Evolutionary conservation across 2,797 vertebrate species (phyloP).

Genomic region (Thalassophryne amazonica): DNA sequence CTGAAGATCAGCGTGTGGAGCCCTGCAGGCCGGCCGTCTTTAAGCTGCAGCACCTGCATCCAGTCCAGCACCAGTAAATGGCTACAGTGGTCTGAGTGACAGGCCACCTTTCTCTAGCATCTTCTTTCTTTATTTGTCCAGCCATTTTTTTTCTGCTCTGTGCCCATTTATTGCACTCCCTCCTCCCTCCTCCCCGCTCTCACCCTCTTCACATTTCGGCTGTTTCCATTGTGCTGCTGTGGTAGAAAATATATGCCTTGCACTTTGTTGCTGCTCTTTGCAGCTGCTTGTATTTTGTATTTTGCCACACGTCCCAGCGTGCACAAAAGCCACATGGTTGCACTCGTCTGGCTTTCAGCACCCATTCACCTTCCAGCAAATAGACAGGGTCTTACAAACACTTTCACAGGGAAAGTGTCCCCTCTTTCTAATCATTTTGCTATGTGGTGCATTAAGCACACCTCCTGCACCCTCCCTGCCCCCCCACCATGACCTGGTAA

Average conservation of each 20-base stretch:
- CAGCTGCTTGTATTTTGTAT: conserved; percentile 10
- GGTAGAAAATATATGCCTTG: conserved; percentile 58
- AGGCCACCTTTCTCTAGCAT: conserved; percentile 22
- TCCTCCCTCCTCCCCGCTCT: conserved; percentile 17
- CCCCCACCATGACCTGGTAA: conserved; percentile 82
- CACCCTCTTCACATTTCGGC: conserved; percentile 49
- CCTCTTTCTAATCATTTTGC: conserved; percentile 70
- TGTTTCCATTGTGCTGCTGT: conserved; percentile 31
- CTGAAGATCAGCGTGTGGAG: conserved; percentile 39
- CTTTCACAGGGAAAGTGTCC: conserved; percentile 58
- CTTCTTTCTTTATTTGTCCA: conserved; percentile 11
- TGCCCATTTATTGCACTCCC: conserved; percentile 51
- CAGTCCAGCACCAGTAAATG: conserved; percentile 42
- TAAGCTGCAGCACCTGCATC: conserved; percentile 46
- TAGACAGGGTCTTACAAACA: conserved; percentile 54
- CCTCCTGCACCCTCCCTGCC: conserved; percentile 67
- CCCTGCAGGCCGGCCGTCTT: conserved; percentile 21
- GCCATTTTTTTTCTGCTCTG: conserved; percentile 54
- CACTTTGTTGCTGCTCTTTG: conserved; percentile 52
- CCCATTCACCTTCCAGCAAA: conserved; percentile 63
- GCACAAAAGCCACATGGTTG: conserved; percentile 21
- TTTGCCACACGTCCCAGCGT: conserved; percentile 31
- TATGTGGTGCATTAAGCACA: conserved; percentile 73
- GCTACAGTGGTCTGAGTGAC: conserved; percentile 27
- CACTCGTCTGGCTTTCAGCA: conserved; percentile 32